A percentile compares a stretch with the other conserved stretches of the same genome.
Conservation (phyloP, 2,113 vertebrate species). For the Chitala chitala region DNA sequence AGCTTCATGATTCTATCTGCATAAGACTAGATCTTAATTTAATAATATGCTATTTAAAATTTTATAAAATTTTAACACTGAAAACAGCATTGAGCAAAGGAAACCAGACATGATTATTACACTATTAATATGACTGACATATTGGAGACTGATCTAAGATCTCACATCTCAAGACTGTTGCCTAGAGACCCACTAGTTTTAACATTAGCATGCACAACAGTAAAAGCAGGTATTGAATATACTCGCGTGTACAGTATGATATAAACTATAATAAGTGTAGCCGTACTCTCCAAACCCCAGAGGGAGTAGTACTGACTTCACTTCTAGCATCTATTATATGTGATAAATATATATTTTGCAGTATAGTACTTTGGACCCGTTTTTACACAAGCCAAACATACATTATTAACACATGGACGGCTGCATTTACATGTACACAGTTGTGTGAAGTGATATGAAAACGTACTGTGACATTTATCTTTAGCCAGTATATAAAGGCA, state of each 20-base stretch:
- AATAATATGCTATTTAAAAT: too few species aligned
- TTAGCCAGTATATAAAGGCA: background rate
- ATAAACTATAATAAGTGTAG: constrained; percentile 37
- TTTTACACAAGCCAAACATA: background rate
- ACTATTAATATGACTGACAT: background rate
- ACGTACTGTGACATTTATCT: background rate
- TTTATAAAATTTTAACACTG: too few species aligned
- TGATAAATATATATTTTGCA: too few species aligned
- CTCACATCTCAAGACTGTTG: constrained; percentile 40
- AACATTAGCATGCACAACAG: constrained; percentile 57
- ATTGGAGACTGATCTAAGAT: background rate
- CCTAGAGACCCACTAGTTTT: constrained; percentile 33
- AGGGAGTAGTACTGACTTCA: too few species aligned
- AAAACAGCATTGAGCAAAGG: background rate
- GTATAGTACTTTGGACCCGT: too few species aligned
- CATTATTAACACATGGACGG: too few species aligned
- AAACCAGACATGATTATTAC: background rate
- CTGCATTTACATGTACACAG: background rate
- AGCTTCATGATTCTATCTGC: too few species aligned
- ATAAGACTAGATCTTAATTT: too few species aligned
- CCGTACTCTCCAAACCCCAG: too few species aligned
- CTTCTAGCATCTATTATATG: too few species aligned
- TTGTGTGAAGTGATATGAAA: background rate
- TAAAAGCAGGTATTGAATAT: constrained; percentile 42
- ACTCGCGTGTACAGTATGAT: constrained; percentile 44